Percentiles rank a stretch among this genome's conserved stretches.
These are phyloP conservation scores for Sylvia borin DNA, from an alignment of 2,797 vertebrate species.

Conservation along the genomic window DNA sequence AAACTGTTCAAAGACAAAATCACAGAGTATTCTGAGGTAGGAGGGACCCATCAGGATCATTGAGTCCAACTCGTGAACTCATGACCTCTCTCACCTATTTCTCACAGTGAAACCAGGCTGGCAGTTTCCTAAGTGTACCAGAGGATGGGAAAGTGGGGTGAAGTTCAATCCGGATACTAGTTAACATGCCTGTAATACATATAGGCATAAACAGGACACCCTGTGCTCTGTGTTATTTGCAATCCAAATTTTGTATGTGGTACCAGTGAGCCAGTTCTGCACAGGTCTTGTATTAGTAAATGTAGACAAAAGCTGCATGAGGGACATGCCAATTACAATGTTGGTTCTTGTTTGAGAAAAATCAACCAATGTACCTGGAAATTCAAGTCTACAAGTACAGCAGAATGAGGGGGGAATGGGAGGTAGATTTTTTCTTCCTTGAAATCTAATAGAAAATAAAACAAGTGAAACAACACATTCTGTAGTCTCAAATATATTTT, in stretches of 20 bases:
- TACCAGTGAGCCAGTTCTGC: background rate
- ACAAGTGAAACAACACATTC: background rate
- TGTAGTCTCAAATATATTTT: background rate
- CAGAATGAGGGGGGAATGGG: background rate
- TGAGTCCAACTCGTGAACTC: accelerated
- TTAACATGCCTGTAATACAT: background rate
- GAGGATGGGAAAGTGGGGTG: background rate
- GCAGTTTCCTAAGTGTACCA: background rate
- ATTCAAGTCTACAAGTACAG: background rate
- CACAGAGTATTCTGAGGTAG: background rate
- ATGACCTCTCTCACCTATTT: background rate
- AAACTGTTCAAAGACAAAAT: background rate
- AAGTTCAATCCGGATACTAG: background rate
- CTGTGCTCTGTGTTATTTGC: background rate
- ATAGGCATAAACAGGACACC: background rate
- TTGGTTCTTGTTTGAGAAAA: background rate
- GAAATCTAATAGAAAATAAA: background rate
- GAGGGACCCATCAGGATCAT: background rate
- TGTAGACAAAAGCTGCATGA: background rate
- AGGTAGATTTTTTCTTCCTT: background rate
- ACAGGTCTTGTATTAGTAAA: background rate
- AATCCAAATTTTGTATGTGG: background rate
- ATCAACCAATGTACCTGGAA: background rate
- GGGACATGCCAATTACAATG: background rate
- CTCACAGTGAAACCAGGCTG: background rate